Conservation (phyloP, 2,797 vertebrate species). For the Xenopus petersii region DNA sequence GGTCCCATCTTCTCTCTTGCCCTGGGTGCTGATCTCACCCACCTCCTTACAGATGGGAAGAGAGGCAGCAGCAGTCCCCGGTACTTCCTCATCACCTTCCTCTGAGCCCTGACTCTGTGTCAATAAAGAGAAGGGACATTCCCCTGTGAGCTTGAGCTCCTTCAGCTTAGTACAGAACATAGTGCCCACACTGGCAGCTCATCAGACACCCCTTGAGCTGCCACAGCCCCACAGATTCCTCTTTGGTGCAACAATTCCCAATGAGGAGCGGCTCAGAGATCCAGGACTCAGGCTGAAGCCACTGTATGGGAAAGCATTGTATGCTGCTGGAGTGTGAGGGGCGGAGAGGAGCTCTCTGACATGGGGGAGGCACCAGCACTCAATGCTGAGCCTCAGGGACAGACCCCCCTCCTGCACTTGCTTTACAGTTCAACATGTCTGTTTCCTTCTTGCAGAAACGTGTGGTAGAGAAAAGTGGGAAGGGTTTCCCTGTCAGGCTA, state of each 20-base stretch:
- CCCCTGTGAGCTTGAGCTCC: constrained; percentile 90
- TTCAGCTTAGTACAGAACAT: constrained; percentile 98
- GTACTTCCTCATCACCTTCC: constrained; percentile 69
- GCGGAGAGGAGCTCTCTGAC: constrained; percentile 4
- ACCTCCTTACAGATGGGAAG: constrained; percentile 75
- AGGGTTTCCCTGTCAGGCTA: too few relatives aligned
- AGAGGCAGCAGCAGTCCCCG: constrained; percentile 55
- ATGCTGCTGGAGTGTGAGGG: constrained; percentile 26
- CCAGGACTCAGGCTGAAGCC: neutral
- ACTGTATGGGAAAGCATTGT: neutral
- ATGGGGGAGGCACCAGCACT: constrained; percentile 12
- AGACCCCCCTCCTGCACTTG: constrained; percentile 21
- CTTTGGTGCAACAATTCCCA: neutral
- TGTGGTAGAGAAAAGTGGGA: neutral
- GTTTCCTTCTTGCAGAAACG: neutral
- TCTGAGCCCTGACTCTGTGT: constrained; percentile 67
- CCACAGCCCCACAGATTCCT: neutral
- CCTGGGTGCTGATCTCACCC: constrained; percentile 65
- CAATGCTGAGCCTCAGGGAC: neutral
- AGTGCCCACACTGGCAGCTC: constrained; percentile 46
- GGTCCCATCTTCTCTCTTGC: constrained; percentile 48
- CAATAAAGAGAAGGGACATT: constrained; percentile 89
- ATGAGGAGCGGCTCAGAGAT: neutral
- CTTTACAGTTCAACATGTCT: neutral
- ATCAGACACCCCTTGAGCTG: constrained; percentile 10